Evolutionary conservation across 2,888 invertebrate species (phyloP).

Genomic region (Dynastes tityus): DNA sequence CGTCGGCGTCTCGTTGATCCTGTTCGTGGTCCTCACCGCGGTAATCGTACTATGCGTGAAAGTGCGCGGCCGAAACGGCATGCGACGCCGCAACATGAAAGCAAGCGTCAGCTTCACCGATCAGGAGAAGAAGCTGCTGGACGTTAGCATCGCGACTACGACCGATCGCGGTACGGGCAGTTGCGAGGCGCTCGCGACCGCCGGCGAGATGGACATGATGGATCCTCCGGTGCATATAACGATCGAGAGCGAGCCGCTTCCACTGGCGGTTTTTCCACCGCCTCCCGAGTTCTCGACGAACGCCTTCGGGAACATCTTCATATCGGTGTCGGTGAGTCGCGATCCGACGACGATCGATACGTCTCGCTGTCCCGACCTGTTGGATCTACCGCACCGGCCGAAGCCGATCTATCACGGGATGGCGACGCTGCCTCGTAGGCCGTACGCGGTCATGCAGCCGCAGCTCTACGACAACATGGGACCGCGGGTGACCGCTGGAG

Average conservation of each 20-base stretch:
- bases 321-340: constrained; percentile 85
- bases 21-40: constrained; percentile 76
- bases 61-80: constrained; percentile 72
- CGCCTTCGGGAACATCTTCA: constrained; percentile 85
- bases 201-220: constrained; percentile 71
- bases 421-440: constrained; percentile 69
- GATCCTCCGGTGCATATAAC: constrained; percentile 72
- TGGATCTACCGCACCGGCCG: constrained; percentile 79
- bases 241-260: constrained; percentile 71
- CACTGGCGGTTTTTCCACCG: constrained; percentile 70
- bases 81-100: constrained; percentile 78
- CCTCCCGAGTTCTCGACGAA: constrained; percentile 77
- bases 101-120: constrained; percentile 89
- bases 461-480: constrained; percentile 91
- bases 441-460: constrained; percentile 75
- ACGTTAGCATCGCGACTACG: constrained; percentile 84
- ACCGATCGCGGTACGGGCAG: constrained; percentile 76
- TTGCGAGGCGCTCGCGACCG: constrained; percentile 70
- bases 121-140: constrained; percentile 89
- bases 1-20: constrained; percentile 80
- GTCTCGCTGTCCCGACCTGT: constrained; percentile 85
- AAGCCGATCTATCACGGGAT: constrained; percentile 68
- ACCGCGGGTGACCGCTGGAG: constrained; percentile 89
- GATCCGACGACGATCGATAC: constrained; percentile 77
- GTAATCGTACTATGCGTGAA: constrained; percentile 75